Base-by-base conservation (phyloP, 2,113 vertebrate species). In the Mobula hypostoma region DNA sequence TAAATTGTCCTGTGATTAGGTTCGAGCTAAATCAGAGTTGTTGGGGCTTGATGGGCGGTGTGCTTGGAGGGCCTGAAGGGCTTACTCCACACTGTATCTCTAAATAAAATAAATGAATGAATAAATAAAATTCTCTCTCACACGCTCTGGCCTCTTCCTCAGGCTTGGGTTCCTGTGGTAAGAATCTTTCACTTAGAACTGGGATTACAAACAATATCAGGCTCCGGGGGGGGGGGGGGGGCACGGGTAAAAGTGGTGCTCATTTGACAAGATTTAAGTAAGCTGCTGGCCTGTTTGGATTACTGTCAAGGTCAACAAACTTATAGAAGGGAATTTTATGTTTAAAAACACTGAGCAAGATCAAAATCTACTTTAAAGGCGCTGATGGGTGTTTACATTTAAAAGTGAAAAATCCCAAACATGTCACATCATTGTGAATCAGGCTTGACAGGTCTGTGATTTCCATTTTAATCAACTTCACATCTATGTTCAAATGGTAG, bases 391-490 rank as follows among this genome's bases (percentile, higher is more conserved):
- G 40, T 87, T 87, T 87, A 87, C 58, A 61, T 61, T 61, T 14
- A n/a, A 61, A 87, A 87, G 56, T 87, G 56, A 87, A 87, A 87
- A 29, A 87, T 87, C 48, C 56, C 56, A 27, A 87, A 87, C 61
- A 87, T 27, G 56, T 87, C 48, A 61, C 56, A 87, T 61, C 14
- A 9, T 61, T 87, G 24, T 61, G 83, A 87, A 56, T 12, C 11
- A 63, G 56, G 29, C 48, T 83, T 56, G 40, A 48, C 80, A 58
- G 48, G 21, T 4, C 83, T 87, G 83, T 61, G 58, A 61, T 29
- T 61, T 87, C 83, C 56, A 85, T 61, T 87, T 61, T 61, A 61
- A 87, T 29, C 5, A 27, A 87, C 8, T 11, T 61, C 24, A 24
- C 56, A 58, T 24, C 56, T 63, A 58, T 11, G 27, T 15, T 88